Base-by-base conservation (phyloP, 2,113 vertebrate species). In the Halichoeres trimaculatus region DNA sequence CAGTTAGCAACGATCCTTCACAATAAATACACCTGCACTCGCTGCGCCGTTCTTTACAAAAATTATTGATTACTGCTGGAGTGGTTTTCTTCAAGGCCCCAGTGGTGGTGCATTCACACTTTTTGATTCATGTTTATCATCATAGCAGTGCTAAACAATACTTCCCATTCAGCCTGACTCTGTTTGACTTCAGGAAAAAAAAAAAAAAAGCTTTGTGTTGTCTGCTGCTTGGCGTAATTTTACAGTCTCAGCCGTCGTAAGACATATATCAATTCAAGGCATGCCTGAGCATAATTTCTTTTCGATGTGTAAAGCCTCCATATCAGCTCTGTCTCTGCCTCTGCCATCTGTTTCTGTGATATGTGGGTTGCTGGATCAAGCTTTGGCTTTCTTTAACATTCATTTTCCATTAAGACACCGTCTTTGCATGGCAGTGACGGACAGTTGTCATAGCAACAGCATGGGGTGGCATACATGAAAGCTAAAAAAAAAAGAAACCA, bases 231-330 rank as follows among this genome's bases (percentile, higher is more conserved):
- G 48, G 14, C 38, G 43, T 24, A 22, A 68, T 68, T 80, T 53
- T 74, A 54, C n/a, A 20, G 20, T 20, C 38, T 74, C 41, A 50
- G 30, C 30, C 6, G 55, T 52, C 58, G 71, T 20, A 10, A 64
- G 51, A n/a, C 5, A 13, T 48, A 26, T 64, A 88, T 88, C 81
- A 81, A 85, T 81, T 80, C 53, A 6, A 50, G 78, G 73, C 80
- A 61, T 52, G 63, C 48, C 63, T 40, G 70, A 75, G 70, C n/a
- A 56, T 68, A 66, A 77, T 75, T 66, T 36, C 43, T 64, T 41
- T 45, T 17, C 30, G 50, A 78, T 1, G 64, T 60, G 48, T 60
- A 70, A 45, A 63, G 68, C 48, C 34, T 64, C 47, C 17, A 47
- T 47, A 38, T 67, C 61, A 48, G 43, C 57, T 38, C 57, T 1